Evolutionary conservation across 2,888 invertebrate genomes (phyloP).

Genomic region (Sturmia bella): DNA sequence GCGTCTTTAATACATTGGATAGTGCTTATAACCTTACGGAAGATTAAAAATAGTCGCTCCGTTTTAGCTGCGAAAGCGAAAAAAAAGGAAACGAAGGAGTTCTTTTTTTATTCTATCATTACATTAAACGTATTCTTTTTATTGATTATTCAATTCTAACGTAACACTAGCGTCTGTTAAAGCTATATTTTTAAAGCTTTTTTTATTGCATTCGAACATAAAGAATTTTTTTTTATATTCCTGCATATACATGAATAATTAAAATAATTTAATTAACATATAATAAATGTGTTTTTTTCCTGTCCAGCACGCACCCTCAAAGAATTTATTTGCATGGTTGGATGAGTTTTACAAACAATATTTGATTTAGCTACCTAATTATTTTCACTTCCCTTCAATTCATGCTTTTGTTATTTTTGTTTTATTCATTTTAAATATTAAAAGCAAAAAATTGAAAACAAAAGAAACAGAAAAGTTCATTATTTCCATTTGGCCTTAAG

Average conservation of each 20-base stretch:
- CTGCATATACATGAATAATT: not conserved
- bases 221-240: no score
- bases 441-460: conserved; percentile 12
- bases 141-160: no score
- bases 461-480: conserved; percentile 45
- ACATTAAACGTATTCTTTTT: no score
- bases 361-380: conserved; percentile 48
- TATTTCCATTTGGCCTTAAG: conserved; percentile 73
- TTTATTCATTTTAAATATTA: conserved; percentile 26
- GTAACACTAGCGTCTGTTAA: no score
- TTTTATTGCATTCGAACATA: no score
- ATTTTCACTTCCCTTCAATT: conserved; percentile 5
- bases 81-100: no score
- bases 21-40: no score
- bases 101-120: no score
- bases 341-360: conserved; percentile 27
- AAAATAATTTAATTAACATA: conserved; percentile 24
- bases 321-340: not conserved
- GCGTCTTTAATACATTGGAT: no score
- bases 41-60: no score
- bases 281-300: not conserved
- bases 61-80: no score
- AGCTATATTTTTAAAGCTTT: no score
- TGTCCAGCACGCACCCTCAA: not conserved
- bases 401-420: conserved; percentile 38